A percentile compares a stretch with the other conserved stretches of the same genome.
phyloP scores from a whole-genome alignment of 2,888 invertebrate genomes.

The Dynastes hyllus region DNA sequence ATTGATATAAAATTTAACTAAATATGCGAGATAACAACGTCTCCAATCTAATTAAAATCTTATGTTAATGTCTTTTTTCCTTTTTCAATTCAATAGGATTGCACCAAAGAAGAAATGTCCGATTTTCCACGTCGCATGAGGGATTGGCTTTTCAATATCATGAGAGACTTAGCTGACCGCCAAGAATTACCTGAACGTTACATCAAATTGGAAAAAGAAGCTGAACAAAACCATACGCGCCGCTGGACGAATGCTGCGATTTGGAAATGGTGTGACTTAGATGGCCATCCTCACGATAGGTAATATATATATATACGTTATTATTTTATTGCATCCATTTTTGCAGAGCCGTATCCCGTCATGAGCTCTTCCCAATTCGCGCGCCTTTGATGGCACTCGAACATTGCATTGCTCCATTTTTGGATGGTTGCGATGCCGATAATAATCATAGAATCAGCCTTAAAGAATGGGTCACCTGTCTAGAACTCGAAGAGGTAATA shows the following conservation, averaged over 20 bases:
- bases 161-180: conserved; percentile 94
- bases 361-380: conserved; percentile 96
- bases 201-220: conserved; percentile 90
- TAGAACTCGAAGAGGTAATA: conserved; percentile 86
- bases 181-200: conserved; percentile 88
- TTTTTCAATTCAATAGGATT: conserved; percentile 74
- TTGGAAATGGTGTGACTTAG: conserved; percentile 99
- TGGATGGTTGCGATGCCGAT: conserved; percentile 91
- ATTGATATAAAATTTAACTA: too few species aligned
- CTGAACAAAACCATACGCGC: conserved; percentile 87
- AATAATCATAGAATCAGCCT: conserved; percentile 93
- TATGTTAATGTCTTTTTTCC: neutral
- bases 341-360: conserved; percentile 85
- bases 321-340: neutral
- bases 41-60: too few species aligned
- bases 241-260: conserved; percentile 95
- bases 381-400: conserved; percentile 96
- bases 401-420: conserved; percentile 98
- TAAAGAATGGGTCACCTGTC: conserved; percentile 93
- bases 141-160: conserved; percentile 98
- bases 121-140: conserved; percentile 98
- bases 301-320: conserved; percentile 63
- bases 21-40: too few species aligned
- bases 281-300: conserved; percentile 92
- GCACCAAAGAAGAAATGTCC: conserved; percentile 88